These are phyloP conservation scores for Marronus borbonicus DNA, from an alignment of 2,888 invertebrate genomes.

Conservation along the genomic window DNA sequence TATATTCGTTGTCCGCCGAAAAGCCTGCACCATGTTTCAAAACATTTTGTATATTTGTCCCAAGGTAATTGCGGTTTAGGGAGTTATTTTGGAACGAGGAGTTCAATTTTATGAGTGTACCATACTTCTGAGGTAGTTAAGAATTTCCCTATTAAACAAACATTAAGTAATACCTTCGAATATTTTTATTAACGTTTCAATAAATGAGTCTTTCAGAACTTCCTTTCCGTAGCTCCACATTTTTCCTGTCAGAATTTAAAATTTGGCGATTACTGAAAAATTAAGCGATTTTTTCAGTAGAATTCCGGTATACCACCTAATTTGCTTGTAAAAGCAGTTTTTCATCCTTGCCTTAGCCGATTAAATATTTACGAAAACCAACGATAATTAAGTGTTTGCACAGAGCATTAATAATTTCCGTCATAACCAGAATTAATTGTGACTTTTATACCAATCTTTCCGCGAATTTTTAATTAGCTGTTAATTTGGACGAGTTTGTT, in stretches of 20 bases:
- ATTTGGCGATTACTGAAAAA: background rate
- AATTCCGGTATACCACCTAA: background rate
- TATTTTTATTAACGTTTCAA: no score
- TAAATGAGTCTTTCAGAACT: no score
- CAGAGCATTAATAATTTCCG: slow-evolving; percentile 13
- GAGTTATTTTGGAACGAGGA: no score
- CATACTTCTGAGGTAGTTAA: no score
- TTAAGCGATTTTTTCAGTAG: background rate
- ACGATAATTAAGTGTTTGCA: slow-evolving; percentile 22
- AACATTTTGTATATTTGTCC: no score
- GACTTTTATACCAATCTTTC: slow-evolving; percentile 22
- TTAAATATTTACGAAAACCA: slow-evolving; percentile 1
- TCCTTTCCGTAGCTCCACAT: no score
- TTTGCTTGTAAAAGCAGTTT: slow-evolving; percentile 10
- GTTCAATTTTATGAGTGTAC: no score
- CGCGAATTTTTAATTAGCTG: slow-evolving; percentile 34
- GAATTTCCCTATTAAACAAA: no score
- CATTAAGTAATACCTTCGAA: no score
- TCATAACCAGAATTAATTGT: slow-evolving; percentile 23
- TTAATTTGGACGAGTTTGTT: slow-evolving; percentile 8
- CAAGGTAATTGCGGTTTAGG: no score
- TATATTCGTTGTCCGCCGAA: background rate
- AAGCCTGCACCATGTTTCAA: no score
- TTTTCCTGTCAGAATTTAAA: no score
- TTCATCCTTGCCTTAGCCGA: slow-evolving; percentile 16